These are phyloP conservation scores for Spheniscus mendiculus DNA, from an alignment of 2,113 vertebrate species.

Conservation along the genomic window DNA sequence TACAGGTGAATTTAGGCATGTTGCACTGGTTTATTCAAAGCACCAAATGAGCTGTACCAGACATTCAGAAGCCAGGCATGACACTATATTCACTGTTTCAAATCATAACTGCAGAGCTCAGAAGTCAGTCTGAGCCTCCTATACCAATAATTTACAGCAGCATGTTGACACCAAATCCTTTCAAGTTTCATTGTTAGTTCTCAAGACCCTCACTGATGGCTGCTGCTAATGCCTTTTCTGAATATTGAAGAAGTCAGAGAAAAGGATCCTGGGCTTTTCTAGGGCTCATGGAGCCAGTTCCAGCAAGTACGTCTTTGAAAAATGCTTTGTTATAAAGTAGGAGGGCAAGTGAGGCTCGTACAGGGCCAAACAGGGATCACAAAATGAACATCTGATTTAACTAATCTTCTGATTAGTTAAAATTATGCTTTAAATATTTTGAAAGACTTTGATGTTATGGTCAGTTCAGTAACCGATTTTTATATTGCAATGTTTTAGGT, in stretches of 20 bases:
- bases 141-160: not conserved
- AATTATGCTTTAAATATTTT: not conserved
- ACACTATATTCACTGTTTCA: not conserved
- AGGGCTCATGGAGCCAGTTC: not conserved
- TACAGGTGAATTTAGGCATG: not conserved
- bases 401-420: not conserved
- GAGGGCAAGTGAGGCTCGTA: not conserved
- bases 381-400: not conserved
- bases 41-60: not conserved
- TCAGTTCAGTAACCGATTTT: not conserved
- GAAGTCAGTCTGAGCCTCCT: not conserved
- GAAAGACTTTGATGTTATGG: not conserved
- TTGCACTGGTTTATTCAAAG: not conserved
- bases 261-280: not conserved
- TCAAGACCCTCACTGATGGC: not conserved
- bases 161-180: not conserved
- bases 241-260: not conserved
- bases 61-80: not conserved
- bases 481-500: not conserved
- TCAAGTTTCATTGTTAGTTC: not conserved
- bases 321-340: not conserved
- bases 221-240: not conserved
- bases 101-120: not conserved
- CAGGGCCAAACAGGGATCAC: not conserved
- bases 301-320: not conserved